phyloP scores from a whole-genome alignment of 2,797 vertebrate genomes.

The Enteromius fasciolatus region DNA sequence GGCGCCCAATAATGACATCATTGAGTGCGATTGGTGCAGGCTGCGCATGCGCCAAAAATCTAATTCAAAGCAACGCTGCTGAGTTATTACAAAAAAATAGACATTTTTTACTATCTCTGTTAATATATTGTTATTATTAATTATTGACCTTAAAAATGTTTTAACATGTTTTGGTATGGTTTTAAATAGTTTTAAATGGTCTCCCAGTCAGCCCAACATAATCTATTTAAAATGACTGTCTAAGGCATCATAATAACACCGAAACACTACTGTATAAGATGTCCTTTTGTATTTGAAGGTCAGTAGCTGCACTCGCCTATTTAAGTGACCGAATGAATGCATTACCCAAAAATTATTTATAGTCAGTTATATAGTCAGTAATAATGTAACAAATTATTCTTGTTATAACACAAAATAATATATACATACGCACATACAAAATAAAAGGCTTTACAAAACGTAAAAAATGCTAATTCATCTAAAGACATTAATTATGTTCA shows the following conservation, averaged over 20 bases:
- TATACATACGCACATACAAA: neutral
- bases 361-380: too few relatives aligned
- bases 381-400: neutral
- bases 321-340: neutral
- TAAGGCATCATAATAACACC: neutral
- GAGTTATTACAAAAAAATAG: neutral
- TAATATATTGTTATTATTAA: neutral
- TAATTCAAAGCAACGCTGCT: too few relatives aligned
- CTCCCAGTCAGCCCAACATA: neutral
- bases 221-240: neutral
- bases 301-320: neutral
- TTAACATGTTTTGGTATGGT: neutral
- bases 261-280: neutral
- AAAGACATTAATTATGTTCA: slow-evolving; percentile 20
- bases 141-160: too few relatives aligned
- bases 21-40: neutral
- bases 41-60: neutral
- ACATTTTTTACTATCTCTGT: neutral
- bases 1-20: slow-evolving; percentile 11
- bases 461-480: slow-evolving; percentile 40
- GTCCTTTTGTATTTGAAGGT: neutral
- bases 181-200: neutral
- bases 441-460: neutral
- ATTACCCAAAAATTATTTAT: neutral
- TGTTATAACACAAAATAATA: neutral